Conservation (phyloP, 1,140 invertebrate genomes). For the Camponotus pennsylvanicus region DNA sequence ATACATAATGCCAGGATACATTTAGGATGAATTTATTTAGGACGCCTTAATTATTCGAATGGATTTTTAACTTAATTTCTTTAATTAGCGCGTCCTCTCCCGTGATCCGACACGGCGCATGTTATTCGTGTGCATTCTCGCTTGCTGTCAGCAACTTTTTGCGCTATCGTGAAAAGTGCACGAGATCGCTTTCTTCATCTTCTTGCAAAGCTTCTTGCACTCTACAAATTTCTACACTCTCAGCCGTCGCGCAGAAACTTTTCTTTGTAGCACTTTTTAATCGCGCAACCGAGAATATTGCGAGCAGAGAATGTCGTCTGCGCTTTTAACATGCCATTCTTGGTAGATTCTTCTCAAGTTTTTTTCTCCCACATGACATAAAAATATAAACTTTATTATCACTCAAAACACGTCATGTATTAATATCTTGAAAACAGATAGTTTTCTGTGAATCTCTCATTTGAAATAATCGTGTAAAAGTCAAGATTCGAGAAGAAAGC, state of each 20-base stretch:
- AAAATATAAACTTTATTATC: conserved; percentile 31
- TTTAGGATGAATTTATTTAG: conserved; percentile 18
- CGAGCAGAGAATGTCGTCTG: conserved; percentile 22
- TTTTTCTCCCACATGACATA: background rate
- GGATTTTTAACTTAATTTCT: conserved; percentile 77
- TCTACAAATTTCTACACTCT: conserved; percentile 44
- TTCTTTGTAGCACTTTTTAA: conserved; percentile 54
- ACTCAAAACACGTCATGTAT: background rate
- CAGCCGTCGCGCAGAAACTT: conserved; percentile 39
- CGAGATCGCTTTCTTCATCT: conserved; percentile 38
- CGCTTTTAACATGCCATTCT: conserved; percentile 30
- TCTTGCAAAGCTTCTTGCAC: conserved; percentile 30
- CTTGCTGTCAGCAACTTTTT: conserved; percentile 44
- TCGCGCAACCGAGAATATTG: conserved; percentile 38
- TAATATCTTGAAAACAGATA: background rate
- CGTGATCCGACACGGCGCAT: conserved; percentile 59
- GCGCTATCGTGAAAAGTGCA: conserved; percentile 22
- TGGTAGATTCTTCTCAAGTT: conserved; percentile 10
- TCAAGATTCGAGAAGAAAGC: background rate
- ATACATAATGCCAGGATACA: background rate
- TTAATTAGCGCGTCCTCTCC: conserved; percentile 66
- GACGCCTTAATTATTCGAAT: conserved; percentile 76
- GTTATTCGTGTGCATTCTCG: conserved; percentile 21
- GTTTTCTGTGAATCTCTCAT: background rate
- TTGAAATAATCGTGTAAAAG: background rate